Base-by-base conservation (phyloP, 2,888 invertebrate genomes). In the Lampropteryx suffumata region DNA sequence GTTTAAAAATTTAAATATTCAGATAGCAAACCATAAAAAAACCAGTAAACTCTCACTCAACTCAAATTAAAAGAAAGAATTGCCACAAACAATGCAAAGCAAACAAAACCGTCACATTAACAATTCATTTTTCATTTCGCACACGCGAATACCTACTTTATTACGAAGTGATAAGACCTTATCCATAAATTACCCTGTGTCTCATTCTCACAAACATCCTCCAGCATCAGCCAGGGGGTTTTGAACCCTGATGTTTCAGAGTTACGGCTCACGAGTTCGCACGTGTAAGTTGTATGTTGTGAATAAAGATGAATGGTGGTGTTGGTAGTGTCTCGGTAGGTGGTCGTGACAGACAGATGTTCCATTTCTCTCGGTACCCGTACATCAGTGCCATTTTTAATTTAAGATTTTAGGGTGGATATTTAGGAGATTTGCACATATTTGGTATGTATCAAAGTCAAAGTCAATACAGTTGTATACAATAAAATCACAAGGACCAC, bases 321-420 rank as follows among this genome's bases (percentile, higher is more conserved):
- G 17, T 17, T 17, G 17, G 3, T 53, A 55, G 69, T 79, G 81
- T 81, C 84, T 76, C 79, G 65, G 75, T 83, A 80, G 86, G 84
- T 85, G 85, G 86, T 82, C 84, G 75, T 85, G 87, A 86, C 79
- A 79, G 84, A 84, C 84, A 83, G 84, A 81, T 81, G 82, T 71
- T 80, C 73, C 71, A 73, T 79, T 84, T 74, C 66, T 71, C 75
- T 69, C 64, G 68, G 64, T 69, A 66, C 60, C 64, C 67, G 59
- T 64, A 55, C 60, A 61, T 67, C 64, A 63, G 65, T 66, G 71
- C 73, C 69, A 74, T 82, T 84, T 85, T 84, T 80, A 82, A 79
- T 78, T 82, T 79, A 77, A 76, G 71, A 71, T 64, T 82, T 79
- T 76, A 75, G 69, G 70, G 62, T 24, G 26, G 26, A 24, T 26